Base-by-base conservation (phyloP, 2,797 vertebrate species). In the Numenius phaeopus region DNA sequence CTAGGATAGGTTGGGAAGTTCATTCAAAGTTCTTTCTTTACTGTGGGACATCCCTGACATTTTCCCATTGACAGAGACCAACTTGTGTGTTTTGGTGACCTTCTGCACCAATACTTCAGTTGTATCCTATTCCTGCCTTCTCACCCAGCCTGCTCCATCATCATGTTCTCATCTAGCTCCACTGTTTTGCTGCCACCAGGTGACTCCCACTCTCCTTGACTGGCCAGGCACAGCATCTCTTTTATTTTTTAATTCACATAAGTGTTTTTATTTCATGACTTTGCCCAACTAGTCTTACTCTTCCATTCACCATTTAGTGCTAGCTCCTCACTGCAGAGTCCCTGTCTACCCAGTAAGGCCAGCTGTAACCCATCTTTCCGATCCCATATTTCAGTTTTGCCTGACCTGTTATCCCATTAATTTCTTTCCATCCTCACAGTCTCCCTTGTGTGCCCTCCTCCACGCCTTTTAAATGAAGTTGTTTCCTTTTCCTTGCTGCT, bases 1-100 rank as follows among this genome's bases (percentile, higher is more conserved):
- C 54, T 34, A 42, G 15, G 49, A 62, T 59, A 72, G 54, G 58
- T 37, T 91, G 72, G 61, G 84, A 94, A 95, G 89, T 93, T 93
- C 37, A 83, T 93, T 96, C 29, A 37, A 79, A 94, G 65, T 91
- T 94, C 87, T 94, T 89, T n/a, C 58, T 92, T 91, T 72, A 93
- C 80, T 94, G 77, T 94, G 82, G 72, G 79, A 86, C 65, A 90
- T 85, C 75, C 58, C 62, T 90, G 92, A 77, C 83, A 59, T 95
- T 92, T 94, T 94, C 75, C 75, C 57, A 59, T 76, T 95, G 94
- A 81, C 79, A 88, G 49, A 95, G 72, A 89, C 62, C 71, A 87
- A 62, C 64, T 83, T 61, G 15, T 86, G 57, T 47, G 72, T 58
- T 85, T 83, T 44, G 7, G 29, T 87, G 87, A 94, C 76, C 80